phyloP scores from a whole-genome alignment of 1,140 invertebrate species.

The Conus betulinus region DNA sequence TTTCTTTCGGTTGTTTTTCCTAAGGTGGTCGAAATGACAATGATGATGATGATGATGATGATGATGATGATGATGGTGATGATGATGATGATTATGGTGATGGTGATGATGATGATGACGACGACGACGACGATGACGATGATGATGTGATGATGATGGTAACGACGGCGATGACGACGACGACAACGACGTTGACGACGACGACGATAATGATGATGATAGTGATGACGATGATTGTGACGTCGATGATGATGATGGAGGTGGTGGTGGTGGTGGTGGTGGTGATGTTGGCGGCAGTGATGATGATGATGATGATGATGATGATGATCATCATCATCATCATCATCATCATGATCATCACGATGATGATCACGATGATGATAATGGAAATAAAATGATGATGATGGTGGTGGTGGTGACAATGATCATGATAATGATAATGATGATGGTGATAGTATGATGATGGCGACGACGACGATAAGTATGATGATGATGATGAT shows the following conservation, averaged over 20 bases:
- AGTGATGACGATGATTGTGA: too few species aligned
- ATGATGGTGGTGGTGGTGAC: not conserved
- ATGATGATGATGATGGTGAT: constrained; percentile 24
- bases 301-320: constrained; percentile 29
- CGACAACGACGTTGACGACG: too few species aligned
- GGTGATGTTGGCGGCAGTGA: not conserved
- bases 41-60: constrained; percentile 22
- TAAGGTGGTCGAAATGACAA: not conserved
- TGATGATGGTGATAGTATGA: not conserved
- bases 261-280: not conserved
- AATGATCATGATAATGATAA: not conserved
- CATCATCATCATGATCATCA: constrained; percentile 28
- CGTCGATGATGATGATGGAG: constrained; percentile 30
- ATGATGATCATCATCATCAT: constrained; percentile 28
- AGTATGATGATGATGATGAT: not conserved
- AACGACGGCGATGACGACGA: constrained; percentile 24
- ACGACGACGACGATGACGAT: constrained; percentile 2
- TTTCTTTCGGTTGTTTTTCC: too few species aligned
- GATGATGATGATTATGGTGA: too few species aligned
- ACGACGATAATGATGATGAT: too few species aligned
- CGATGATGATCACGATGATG: not conserved
- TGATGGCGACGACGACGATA: not conserved
- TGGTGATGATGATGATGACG: too few species aligned
- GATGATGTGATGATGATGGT: constrained; percentile 18
- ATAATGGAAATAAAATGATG: too few species aligned